Conservation (phyloP, 2,113 vertebrate species). For the Chlorodrepanis virens region DNA sequence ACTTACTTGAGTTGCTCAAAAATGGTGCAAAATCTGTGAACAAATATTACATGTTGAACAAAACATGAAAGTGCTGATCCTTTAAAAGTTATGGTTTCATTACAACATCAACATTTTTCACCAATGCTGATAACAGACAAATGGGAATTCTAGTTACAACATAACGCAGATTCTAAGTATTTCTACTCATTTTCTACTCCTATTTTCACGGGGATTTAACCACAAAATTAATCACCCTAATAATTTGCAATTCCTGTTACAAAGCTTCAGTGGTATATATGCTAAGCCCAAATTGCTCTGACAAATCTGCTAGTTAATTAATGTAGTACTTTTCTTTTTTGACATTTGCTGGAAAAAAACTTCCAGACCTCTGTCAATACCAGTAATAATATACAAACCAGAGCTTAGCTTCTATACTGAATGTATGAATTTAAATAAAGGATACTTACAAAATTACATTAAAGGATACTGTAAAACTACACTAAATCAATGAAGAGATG, state of each 20-base stretch:
- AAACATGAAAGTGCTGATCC: slow-evolving; percentile 40
- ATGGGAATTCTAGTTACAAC: not conserved
- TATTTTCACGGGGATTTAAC: not conserved
- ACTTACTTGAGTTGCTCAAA: slow-evolving; percentile 90
- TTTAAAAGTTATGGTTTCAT: slow-evolving; percentile 1
- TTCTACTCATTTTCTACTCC: not conserved
- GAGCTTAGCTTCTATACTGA: not conserved
- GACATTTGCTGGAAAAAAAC: not conserved
- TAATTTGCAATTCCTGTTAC: not conserved
- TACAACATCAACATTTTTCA: not conserved
- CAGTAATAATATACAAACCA: not conserved
- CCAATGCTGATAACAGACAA: not conserved
- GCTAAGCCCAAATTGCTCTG: not conserved
- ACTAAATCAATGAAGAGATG: not conserved
- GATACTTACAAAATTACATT: not conserved
- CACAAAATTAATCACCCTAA: not conserved
- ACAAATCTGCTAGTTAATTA: not conserved
- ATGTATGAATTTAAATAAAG: not conserved
- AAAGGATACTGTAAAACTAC: not conserved
- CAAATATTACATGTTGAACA: slow-evolving; percentile 82
- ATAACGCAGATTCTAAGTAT: not conserved
- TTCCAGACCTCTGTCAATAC: not conserved
- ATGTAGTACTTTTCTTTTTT: not conserved
- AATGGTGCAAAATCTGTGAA: slow-evolving; percentile 88
- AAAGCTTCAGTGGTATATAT: not conserved